Percentiles rank a stretch among this genome's conserved stretches.
Evolutionary conservation across 2,797 vertebrate species (phyloP).

Genomic region (Catostomus latipinnis): DNA sequence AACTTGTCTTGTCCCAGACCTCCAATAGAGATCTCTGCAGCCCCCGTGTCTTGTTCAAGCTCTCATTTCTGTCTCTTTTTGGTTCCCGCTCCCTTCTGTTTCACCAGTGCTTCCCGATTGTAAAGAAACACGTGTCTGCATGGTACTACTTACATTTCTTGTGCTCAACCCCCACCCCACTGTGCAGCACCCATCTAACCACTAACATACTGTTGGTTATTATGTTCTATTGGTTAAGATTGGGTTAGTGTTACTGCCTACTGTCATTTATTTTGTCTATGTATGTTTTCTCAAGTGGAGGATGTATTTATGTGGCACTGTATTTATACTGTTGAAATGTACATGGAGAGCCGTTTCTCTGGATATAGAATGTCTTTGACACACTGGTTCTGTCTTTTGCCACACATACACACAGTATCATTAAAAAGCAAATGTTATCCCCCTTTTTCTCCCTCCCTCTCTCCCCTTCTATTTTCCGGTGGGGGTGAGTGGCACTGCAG

Average conservation of each 20-base stretch:
- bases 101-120: slow-evolving; percentile 40
- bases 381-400: slow-evolving; percentile 20
- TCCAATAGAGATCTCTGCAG: slow-evolving; percentile 35
- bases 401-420: slow-evolving; percentile 12
- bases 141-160: slow-evolving; percentile 7
- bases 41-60: slow-evolving; percentile 1
- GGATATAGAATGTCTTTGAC: slow-evolving; percentile 27
- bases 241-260: slow-evolving; percentile 40
- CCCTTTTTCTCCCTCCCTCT: slow-evolving; percentile 2
- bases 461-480: not conserved
- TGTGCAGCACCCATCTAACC: slow-evolving; percentile 6
- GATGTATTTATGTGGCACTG: slow-evolving; percentile 58
- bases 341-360: slow-evolving; percentile 24
- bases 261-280: slow-evolving; percentile 26
- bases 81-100: not conserved
- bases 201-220: slow-evolving; percentile 12
- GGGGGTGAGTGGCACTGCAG: slow-evolving; percentile 3
- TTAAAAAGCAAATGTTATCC: slow-evolving; percentile 24
- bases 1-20: slow-evolving; percentile 34
- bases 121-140: slow-evolving; percentile 26
- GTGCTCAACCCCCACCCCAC: not conserved
- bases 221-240: slow-evolving; percentile 28
- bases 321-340: slow-evolving; percentile 57
- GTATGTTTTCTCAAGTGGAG: slow-evolving; percentile 20
- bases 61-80: slow-evolving; percentile 18